phyloP scores from a whole-genome alignment of 2,113 vertebrate species.

The Shinisaurus crocodilurus region DNA sequence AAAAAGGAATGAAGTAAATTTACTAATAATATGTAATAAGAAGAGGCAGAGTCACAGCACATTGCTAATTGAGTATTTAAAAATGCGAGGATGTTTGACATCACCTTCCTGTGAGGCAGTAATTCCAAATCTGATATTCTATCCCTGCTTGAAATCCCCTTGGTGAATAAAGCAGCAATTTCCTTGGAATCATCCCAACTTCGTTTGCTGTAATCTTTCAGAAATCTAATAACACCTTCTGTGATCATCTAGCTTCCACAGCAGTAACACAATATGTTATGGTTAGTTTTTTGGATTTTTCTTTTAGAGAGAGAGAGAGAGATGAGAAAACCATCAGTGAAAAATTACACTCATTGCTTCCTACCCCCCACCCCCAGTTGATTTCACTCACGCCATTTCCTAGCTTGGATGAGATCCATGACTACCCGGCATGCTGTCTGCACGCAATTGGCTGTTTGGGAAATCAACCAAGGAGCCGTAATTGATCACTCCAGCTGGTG shows the following conservation, averaged over 20 bases:
- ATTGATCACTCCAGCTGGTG: constrained; percentile 59
- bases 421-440: neutral
- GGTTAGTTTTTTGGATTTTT: neutral
- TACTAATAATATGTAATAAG: constrained; percentile 43
- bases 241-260: neutral
- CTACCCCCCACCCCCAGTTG: neutral
- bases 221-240: neutral
- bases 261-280: constrained; percentile 22
- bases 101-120: constrained; percentile 40
- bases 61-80: constrained; percentile 32
- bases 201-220: constrained; percentile 7
- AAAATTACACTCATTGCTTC: constrained; percentile 25
- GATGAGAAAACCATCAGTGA: constrained; percentile 27
- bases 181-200: constrained; percentile 10
- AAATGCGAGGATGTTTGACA: constrained; percentile 27
- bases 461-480: constrained; percentile 49
- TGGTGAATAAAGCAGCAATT: constrained; percentile 38
- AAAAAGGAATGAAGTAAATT: neutral
- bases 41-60: constrained; percentile 11
- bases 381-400: neutral
- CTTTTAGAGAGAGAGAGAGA: neutral
- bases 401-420: neutral
- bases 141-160: constrained; percentile 28
- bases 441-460: constrained; percentile 31
- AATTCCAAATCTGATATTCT: constrained; percentile 38